phyloP scores from a whole-genome alignment of 2,888 invertebrate species.

The Drosophila nr. perissopoda region DNA sequence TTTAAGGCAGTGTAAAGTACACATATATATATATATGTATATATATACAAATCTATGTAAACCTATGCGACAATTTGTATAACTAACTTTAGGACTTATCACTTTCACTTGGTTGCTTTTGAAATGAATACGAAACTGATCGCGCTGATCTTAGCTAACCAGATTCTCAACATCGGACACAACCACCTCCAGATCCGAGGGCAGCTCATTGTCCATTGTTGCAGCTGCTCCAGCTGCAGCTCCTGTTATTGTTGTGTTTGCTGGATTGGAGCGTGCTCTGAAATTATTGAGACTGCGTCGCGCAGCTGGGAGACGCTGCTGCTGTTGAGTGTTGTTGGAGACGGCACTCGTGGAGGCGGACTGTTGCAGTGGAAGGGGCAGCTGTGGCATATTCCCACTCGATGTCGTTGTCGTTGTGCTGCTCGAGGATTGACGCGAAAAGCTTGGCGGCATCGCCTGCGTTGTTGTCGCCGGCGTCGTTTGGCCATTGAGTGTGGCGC shows the following conservation, averaged over 20 bases:
- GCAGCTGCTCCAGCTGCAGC: conserved; percentile 10
- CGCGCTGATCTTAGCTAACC: conserved; percentile 82
- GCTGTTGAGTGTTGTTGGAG: conserved; percentile 50
- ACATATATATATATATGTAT: conserved; percentile 60
- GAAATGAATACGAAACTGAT: conserved; percentile 39
- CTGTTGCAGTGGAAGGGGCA: conserved; percentile 53
- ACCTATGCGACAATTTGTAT: conserved; percentile 79
- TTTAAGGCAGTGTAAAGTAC: conserved; percentile 80
- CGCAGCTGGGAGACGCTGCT: conserved; percentile 28
- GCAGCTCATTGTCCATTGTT: conserved; percentile 73
- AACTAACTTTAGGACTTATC: conserved; percentile 81
- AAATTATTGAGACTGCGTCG: conserved; percentile 66
- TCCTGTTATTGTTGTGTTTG: conserved; percentile 19
- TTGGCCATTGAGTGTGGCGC: conserved; percentile 82
- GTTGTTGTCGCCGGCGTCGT: conserved; percentile 49
- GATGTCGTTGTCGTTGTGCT: conserved; percentile 66
- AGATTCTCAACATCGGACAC: conserved; percentile 85
- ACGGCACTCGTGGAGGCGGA: conserved; percentile 69
- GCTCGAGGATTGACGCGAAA: conserved; percentile 73
- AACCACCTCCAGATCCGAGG: conserved; percentile 84
- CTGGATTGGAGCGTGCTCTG: conserved; percentile 49
- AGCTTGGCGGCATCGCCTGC: conserved; percentile 47
- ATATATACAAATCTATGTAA: conserved; percentile 65
- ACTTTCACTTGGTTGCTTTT: conserved; percentile 78
- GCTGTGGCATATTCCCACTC: conserved; percentile 40